These are phyloP conservation scores for Oenanthe melanoleuca DNA, from an alignment of 2,113 vertebrate genomes.

Conservation along the genomic window DNA sequence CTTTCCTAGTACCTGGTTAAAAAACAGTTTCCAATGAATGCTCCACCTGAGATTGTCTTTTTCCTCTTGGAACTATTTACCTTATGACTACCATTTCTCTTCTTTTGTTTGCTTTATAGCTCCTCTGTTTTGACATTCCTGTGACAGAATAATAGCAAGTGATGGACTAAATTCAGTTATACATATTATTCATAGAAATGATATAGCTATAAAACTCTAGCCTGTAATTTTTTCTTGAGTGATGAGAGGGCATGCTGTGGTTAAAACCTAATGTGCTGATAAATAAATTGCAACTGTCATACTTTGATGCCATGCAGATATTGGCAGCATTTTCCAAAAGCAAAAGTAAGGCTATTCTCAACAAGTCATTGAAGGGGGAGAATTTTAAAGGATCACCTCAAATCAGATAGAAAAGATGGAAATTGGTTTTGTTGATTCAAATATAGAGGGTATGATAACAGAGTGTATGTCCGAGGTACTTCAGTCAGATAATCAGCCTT, in stretches of 20 bases:
- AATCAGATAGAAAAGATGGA: background rate
- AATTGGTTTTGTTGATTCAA: background rate
- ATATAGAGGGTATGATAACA: background rate
- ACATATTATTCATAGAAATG: conserved; percentile 20
- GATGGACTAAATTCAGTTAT: conserved; percentile 38
- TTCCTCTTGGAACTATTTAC: background rate
- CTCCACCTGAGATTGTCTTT: background rate
- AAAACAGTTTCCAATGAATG: background rate
- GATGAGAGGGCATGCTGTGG: conserved; percentile 27
- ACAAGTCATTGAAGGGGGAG: background rate
- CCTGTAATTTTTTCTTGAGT: conserved; percentile 20
- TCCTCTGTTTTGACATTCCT: background rate
- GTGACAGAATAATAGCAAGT: conserved; percentile 24
- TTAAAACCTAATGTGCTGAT: conserved; percentile 40
- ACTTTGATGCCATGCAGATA: background rate
- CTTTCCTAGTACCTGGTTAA: background rate
- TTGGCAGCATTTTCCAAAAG: background rate
- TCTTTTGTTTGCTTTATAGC: conserved; percentile 37
- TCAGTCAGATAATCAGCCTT: background rate
- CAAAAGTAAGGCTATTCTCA: background rate
- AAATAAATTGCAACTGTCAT: conserved; percentile 53
- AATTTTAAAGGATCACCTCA: background rate
- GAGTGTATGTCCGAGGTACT: background rate
- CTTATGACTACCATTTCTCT: conserved; percentile 44
- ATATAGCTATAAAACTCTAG: conserved; percentile 10